phyloP scores from a whole-genome alignment of 2,797 vertebrate species.

The Arremon aurantiirostris region DNA sequence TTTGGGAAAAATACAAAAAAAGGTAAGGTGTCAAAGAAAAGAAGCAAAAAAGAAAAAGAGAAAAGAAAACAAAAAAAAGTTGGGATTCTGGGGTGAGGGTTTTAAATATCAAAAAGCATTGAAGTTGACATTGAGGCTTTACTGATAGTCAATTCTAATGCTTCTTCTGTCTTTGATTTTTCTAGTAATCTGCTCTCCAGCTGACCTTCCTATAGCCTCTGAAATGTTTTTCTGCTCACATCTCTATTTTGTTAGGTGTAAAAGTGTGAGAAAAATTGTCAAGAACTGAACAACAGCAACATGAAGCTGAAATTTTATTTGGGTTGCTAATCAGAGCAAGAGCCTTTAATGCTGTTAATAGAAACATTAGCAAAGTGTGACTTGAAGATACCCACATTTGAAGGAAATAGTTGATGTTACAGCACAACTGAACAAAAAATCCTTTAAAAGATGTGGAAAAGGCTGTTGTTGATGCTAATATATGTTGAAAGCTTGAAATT shows the following conservation, averaged over 20 bases:
- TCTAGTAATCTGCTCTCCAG: not conserved
- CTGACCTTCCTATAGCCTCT: not conserved
- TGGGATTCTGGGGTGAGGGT: fast-evolving
- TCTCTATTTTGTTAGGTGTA: not conserved
- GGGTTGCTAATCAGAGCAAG: not conserved
- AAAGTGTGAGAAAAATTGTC: not conserved
- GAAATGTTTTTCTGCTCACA: not conserved
- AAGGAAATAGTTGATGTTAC: not conserved
- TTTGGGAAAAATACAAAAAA: not conserved
- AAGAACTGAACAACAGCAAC: not conserved
- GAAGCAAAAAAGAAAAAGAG: not conserved
- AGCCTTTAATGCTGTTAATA: fast-evolving
- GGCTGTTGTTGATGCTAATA: not conserved
- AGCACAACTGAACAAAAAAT: not conserved
- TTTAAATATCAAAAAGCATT: not conserved
- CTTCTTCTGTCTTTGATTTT: not conserved
- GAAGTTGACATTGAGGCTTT: not conserved
- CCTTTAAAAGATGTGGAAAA: not conserved
- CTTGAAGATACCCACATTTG: not conserved
- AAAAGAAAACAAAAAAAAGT: not conserved
- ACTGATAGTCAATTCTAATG: not conserved
- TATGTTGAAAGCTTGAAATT: not conserved
- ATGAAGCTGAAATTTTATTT: not conserved
- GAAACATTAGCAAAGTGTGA: not conserved
- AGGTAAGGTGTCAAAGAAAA: not conserved